Evolutionary conservation across 2,113 vertebrate species (phyloP).

Genomic region (Hiodon tergisus): DNA sequence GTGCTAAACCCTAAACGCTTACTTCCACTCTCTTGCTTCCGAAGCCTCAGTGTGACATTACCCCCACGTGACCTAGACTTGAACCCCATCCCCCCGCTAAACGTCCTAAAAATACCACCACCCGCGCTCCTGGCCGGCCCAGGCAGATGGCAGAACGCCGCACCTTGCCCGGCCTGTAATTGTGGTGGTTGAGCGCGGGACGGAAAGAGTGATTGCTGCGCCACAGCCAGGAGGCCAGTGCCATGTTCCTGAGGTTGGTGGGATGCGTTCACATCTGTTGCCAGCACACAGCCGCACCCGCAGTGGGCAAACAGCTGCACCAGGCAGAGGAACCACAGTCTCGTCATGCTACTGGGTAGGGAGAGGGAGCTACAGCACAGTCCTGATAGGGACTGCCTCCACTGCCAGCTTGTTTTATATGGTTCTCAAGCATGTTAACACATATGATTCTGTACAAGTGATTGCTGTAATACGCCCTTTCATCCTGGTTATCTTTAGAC

Average conservation of each 20-base stretch:
- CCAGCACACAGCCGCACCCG: constrained; percentile 31
- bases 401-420: too few species aligned
- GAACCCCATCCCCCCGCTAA: constrained; percentile 37
- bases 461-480: too few species aligned
- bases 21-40: background rate
- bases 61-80: constrained; percentile 10
- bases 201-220: background rate
- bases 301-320: constrained; percentile 13
- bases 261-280: constrained; percentile 44
- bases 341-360: too few species aligned
- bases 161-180: background rate
- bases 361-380: too few species aligned
- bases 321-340: background rate
- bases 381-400: too few species aligned
- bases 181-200: background rate
- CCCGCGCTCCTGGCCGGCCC: constrained; percentile 30
- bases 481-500: too few species aligned
- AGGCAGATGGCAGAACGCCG: constrained; percentile 47
- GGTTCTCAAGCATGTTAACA: too few species aligned
- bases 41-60: background rate
- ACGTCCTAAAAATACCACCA: constrained; percentile 36
- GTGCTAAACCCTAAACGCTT: background rate
- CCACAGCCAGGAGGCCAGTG: constrained; percentile 49
- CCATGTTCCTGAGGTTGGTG: constrained; percentile 56
- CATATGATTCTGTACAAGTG: too few species aligned